A percentile compares a stretch with the other conserved stretches of the same genome.
These are phyloP conservation scores for Sylvia borin DNA, from an alignment of 2,797 vertebrate species.

Conservation along the genomic window DNA sequence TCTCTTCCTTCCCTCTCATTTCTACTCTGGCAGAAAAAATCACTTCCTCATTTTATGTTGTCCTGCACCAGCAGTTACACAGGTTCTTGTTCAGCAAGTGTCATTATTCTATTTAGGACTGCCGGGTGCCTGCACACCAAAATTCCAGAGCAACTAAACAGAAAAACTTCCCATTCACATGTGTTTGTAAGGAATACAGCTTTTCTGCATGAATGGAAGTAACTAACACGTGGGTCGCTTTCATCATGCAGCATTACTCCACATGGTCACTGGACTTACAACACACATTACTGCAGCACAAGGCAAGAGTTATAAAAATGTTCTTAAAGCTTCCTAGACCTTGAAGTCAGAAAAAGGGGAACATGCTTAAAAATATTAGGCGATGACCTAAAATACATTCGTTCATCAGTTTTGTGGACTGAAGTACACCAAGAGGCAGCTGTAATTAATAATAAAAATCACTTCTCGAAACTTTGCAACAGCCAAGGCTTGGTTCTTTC, in stretches of 20 bases:
- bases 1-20: not conserved
- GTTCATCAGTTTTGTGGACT: not conserved
- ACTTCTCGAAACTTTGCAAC: not conserved
- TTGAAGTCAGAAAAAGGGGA: not conserved
- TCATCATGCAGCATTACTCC: not conserved
- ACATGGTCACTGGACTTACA: not conserved
- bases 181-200: not conserved
- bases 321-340: not conserved
- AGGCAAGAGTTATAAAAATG: not conserved
- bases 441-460: not conserved
- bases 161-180: not conserved
- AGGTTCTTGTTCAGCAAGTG: not conserved
- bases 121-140: not conserved
- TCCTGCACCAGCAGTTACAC: not conserved
- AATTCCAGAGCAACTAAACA: not conserved
- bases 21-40: not conserved
- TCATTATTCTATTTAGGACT: not conserved
- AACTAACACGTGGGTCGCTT: not conserved
- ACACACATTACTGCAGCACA: not conserved
- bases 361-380: not conserved
- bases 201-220: not conserved
- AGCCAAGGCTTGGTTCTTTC: not conserved
- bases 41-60: not conserved
- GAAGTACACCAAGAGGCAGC: not conserved
- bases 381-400: not conserved